Percentiles rank a stretch among this genome's conserved stretches.
These are phyloP conservation scores for Lasioglossum malachurum DNA, from an alignment of 2,888 invertebrate genomes.

Conservation along the genomic window DNA sequence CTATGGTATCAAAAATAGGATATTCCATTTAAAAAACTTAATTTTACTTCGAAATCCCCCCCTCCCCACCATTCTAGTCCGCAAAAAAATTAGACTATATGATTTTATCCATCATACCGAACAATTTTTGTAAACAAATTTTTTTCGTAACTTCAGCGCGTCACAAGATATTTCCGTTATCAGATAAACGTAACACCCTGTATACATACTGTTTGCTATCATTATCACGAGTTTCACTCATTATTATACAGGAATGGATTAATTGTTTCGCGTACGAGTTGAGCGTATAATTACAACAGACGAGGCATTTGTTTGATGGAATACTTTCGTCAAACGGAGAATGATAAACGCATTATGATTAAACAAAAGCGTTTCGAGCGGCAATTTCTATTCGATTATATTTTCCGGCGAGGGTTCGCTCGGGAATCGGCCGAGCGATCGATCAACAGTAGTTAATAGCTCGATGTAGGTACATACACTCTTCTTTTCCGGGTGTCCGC, in stretches of 20 bases:
- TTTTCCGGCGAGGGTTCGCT: not conserved
- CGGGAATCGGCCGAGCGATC: not conserved
- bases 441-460: conserved; percentile 8
- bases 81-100: no score
- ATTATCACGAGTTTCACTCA: not conserved
- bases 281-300: not conserved
- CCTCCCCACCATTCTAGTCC: no score
- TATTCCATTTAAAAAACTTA: no score
- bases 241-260: not conserved
- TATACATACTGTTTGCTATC: not conserved
- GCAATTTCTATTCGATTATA: not conserved
- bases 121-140: no score
- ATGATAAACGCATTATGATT: not conserved
- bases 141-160: no score
- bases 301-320: not conserved
- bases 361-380: not conserved
- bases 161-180: no score
- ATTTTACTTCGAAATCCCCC: no score
- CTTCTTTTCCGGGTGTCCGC: not conserved
- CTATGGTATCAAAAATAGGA: no score
- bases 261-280: not conserved
- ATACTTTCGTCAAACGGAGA: not conserved
- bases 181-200: no score
- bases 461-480: not conserved
- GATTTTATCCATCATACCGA: no score